Conservation (phyloP, 1,140 invertebrate genomes). For the Caenorhabditis inopinata region DNA sequence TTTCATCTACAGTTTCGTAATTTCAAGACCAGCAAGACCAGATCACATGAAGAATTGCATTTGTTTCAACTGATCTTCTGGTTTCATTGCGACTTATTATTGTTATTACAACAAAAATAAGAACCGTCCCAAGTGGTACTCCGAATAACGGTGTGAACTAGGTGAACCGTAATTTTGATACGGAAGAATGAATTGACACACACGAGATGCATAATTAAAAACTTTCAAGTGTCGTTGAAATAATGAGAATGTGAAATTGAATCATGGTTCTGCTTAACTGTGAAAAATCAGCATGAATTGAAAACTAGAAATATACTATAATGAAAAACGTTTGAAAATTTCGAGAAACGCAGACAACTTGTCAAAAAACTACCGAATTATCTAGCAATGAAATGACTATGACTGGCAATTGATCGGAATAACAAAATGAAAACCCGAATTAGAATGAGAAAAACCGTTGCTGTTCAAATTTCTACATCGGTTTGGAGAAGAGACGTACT, state of each 20-base stretch:
- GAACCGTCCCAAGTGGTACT: too few species aligned
- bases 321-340: too few species aligned
- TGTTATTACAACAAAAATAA: neutral
- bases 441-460: slow-evolving; percentile 20
- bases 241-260: too few species aligned
- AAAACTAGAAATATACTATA: too few species aligned
- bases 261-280: too few species aligned
- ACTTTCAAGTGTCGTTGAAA: too few species aligned
- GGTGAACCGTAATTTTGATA: neutral
- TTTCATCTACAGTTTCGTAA: neutral
- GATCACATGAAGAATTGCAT: neutral
- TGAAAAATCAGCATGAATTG: too few species aligned
- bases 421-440: neutral
- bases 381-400: neutral
- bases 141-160: too few species aligned
- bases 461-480: neutral
- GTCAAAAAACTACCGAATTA: neutral
- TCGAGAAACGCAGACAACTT: neutral
- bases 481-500: too few species aligned
- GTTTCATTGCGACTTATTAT: neutral
- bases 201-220: too few species aligned
- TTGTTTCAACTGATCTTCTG: neutral
- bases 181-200: neutral
- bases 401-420: slow-evolving; percentile 12
- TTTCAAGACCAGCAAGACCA: neutral